Percentiles rank a stretch among this genome's conserved stretches.
These are phyloP conservation scores for Hormaphis cornu DNA, from an alignment of 1,140 invertebrate genomes.

Conservation along the genomic window DNA sequence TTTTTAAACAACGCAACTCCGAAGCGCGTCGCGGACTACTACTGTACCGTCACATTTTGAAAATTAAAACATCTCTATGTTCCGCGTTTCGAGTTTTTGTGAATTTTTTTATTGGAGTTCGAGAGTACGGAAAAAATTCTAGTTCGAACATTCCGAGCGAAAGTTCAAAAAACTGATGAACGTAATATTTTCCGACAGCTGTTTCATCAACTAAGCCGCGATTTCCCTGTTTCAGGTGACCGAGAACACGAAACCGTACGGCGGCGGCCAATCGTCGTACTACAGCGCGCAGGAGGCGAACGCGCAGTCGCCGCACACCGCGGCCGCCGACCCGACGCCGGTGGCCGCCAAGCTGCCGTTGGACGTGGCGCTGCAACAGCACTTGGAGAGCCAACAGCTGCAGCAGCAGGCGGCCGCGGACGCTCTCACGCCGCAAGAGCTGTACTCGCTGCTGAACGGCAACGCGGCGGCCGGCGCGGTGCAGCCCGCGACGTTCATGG, in stretches of 20 bases:
- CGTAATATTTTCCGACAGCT: no score
- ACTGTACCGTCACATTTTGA: no score
- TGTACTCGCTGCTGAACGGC: constrained; percentile 48
- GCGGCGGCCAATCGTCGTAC: constrained; percentile 42
- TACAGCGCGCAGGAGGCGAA: constrained; percentile 47
- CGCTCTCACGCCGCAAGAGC: constrained; percentile 46
- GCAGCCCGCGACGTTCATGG: neutral
- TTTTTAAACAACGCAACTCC: no score
- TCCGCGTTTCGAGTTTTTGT: no score
- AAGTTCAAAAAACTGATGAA: no score
- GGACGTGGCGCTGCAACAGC: constrained; percentile 37
- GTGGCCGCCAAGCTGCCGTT: constrained; percentile 43
- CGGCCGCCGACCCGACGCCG: constrained; percentile 43
- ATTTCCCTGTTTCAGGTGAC: constrained; percentile 36
- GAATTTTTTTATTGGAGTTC: no score
- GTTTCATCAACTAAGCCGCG: no score
- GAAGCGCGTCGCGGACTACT: no score
- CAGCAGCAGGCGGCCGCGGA: constrained; percentile 36
- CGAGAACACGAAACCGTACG: constrained; percentile 43
- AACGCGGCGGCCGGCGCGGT: constrained; percentile 36
- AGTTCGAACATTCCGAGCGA: no score
- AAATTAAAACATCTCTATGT: no score
- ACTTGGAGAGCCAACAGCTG: neutral
- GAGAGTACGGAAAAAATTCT: no score
- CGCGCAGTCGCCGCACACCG: constrained; percentile 42